phyloP scores from a whole-genome alignment of 2,888 invertebrate genomes.

The Caenorhabditis sp. region DNA sequence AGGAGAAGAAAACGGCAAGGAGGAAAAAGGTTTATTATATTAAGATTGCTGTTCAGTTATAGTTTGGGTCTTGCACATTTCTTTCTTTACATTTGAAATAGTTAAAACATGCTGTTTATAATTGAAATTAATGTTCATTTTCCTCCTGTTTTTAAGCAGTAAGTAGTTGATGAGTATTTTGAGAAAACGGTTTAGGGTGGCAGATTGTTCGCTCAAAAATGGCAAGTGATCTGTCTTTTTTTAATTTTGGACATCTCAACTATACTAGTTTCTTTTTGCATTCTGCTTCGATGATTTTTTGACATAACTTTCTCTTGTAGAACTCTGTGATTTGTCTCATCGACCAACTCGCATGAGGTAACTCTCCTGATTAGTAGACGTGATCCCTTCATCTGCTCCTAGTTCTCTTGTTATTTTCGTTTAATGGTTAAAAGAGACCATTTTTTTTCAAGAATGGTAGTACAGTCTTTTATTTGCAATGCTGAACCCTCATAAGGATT shows the following conservation, averaged over 20 bases:
- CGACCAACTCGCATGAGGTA: slow-evolving; percentile 3
- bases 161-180: too few relatives aligned
- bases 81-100: background rate
- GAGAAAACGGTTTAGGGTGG: too few relatives aligned
- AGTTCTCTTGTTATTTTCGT: background rate
- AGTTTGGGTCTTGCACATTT: background rate
- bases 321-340: background rate
- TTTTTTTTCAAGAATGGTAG: too few relatives aligned
- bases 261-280: too few relatives aligned
- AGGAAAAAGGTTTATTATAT: slow-evolving; percentile 47
- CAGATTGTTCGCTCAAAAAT: too few relatives aligned
- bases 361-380: slow-evolving; percentile 10
- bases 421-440: background rate
- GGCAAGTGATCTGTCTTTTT: too few relatives aligned
- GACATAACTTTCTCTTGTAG: background rate
- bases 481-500: too few relatives aligned
- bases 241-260: too few relatives aligned
- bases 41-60: slow-evolving; percentile 17
- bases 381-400: background rate
- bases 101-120: background rate
- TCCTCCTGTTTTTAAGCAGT: too few relatives aligned
- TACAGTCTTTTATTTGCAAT: too few relatives aligned
- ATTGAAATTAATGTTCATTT: too few relatives aligned
- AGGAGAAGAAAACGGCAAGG: slow-evolving; percentile 30
- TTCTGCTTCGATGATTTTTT: too few relatives aligned